Conservation (phyloP, 2,113 vertebrate species). For the Solea senegalensis region DNA sequence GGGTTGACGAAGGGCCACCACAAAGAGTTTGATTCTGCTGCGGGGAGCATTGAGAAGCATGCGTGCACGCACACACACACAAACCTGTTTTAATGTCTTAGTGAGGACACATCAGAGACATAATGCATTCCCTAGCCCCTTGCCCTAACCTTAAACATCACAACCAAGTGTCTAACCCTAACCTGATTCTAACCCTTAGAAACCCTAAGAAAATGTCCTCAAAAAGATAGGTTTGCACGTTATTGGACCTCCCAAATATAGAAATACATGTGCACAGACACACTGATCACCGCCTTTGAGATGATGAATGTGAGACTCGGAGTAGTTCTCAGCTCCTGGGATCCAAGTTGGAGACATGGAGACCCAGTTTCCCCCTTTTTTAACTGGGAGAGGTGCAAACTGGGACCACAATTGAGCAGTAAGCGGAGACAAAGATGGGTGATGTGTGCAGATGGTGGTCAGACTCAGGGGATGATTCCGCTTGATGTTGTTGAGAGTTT, state of each 20-base stretch:
- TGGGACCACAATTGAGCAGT: constrained; percentile 28
- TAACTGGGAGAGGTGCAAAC: constrained; percentile 35
- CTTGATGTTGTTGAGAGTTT: constrained; percentile 30
- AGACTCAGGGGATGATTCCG: constrained; percentile 26
- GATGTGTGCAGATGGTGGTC: constrained; percentile 64
- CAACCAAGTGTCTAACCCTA: too few species aligned
- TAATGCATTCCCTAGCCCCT: too few species aligned
- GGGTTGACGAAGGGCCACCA: constrained; percentile 55
- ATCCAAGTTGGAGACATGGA: constrained; percentile 59
- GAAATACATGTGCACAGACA: neutral
- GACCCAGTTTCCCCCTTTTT: constrained; percentile 66
- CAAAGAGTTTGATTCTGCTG: constrained; percentile 44
- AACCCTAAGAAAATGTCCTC: too few species aligned
- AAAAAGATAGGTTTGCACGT: too few species aligned
- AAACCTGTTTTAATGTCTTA: neutral
- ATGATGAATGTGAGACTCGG: constrained; percentile 67
- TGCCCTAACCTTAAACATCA: too few species aligned
- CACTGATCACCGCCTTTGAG: constrained; percentile 51
- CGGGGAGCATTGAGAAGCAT: constrained; percentile 11
- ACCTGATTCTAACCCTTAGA: too few species aligned
- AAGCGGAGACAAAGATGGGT: constrained; percentile 56
- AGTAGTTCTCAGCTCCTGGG: constrained; percentile 58
- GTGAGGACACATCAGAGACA: too few species aligned
- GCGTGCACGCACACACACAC: constrained; percentile 21
- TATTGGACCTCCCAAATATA: too few species aligned